Conservation (phyloP, 2,113 vertebrate species). For the Steatornis caripensis region DNA sequence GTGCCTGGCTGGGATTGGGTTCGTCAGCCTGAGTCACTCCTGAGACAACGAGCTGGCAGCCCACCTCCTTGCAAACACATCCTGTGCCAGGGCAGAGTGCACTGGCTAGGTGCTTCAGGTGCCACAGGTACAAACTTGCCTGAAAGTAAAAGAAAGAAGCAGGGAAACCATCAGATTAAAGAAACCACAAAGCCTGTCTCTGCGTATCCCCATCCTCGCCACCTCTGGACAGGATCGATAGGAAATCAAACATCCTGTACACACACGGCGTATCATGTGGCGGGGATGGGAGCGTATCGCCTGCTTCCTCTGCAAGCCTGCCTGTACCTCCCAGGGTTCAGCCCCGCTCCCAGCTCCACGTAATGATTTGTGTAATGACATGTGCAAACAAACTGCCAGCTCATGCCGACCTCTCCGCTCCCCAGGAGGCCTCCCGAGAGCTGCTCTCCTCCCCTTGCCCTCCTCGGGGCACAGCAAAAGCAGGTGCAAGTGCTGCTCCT, state of each 20-base stretch:
- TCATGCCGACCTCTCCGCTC: neutral
- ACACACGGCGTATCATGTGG: rapidly evolving
- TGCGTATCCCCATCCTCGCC: neutral
- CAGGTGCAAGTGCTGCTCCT: neutral
- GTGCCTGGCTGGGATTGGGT: neutral
- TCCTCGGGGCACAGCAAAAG: neutral
- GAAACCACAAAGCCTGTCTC: neutral
- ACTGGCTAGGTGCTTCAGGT: rapidly evolving
- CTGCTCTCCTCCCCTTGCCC: neutral
- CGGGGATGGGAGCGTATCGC: neutral
- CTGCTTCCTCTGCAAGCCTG: neutral
- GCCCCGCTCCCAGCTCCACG: neutral
- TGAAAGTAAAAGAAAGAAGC: neutral
- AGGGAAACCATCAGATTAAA: neutral
- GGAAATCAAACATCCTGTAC: constrained; percentile 33
- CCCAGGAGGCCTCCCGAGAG: rapidly evolving
- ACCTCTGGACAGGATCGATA: rapidly evolving
- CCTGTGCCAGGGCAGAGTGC: neutral
- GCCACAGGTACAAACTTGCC: neutral
- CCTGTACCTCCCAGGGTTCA: neutral
- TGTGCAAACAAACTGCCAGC: neutral
- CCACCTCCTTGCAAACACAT: neutral
- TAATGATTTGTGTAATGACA: neutral
- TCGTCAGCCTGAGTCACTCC: neutral
- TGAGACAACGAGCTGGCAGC: neutral